These are phyloP conservation scores for Nothobranchius furzeri DNA, from an alignment of 2,113 vertebrate genomes.

Conservation along the genomic window DNA sequence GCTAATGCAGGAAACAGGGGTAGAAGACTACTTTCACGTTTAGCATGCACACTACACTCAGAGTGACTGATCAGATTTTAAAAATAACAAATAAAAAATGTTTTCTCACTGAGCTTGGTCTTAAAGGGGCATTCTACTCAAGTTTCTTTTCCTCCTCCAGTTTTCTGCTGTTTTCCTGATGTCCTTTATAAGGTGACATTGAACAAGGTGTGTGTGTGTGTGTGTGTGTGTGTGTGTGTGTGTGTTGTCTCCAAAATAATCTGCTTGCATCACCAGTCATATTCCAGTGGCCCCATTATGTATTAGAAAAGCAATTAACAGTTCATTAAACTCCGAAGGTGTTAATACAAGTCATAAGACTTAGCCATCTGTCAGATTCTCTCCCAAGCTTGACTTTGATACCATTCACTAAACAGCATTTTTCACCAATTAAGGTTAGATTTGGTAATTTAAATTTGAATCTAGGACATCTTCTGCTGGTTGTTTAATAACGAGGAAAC, in stretches of 20 bases:
- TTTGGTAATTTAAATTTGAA: slow-evolving; percentile 80
- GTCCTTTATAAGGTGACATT: slow-evolving; percentile 81
- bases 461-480: slow-evolving; percentile 76
- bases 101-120: too few relatives aligned
- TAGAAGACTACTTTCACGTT: too few relatives aligned
- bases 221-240: slow-evolving; percentile 73
- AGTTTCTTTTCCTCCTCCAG: slow-evolving; percentile 28
- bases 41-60: too few relatives aligned
- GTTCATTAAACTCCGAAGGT: slow-evolving; percentile 83
- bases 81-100: too few relatives aligned
- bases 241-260: slow-evolving; percentile 78
- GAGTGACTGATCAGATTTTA: too few relatives aligned
- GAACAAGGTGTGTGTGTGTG: slow-evolving; percentile 75
- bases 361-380: slow-evolving; percentile 83
- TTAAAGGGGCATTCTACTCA: too few relatives aligned
- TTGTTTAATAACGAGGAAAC: slow-evolving; percentile 78
- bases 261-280: slow-evolving; percentile 79
- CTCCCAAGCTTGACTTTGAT: slow-evolving; percentile 69
- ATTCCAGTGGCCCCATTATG: slow-evolving; percentile 77
- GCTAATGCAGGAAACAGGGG: too few relatives aligned
- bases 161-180: slow-evolving; percentile 65
- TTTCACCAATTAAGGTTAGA: slow-evolving; percentile 79
- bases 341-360: slow-evolving; percentile 83
- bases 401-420: slow-evolving; percentile 73
- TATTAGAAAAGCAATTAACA: slow-evolving; percentile 85